Conservation (phyloP, 2,797 vertebrate genomes). For the Amphiprion clarkii region DNA sequence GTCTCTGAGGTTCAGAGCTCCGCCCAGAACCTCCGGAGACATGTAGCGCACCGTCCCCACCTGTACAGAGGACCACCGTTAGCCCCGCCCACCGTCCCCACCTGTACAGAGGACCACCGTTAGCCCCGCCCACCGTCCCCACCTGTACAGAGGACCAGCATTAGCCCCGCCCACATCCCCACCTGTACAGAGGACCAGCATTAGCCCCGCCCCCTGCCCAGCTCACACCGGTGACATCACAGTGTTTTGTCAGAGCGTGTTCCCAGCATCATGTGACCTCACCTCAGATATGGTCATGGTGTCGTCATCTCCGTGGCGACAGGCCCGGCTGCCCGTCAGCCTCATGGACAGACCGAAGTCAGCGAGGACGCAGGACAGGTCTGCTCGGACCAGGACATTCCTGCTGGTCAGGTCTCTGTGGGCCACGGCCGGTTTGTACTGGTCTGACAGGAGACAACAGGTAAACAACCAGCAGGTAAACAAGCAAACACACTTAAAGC, state of each 20-base stretch:
- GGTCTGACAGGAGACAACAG: constrained; percentile 79
- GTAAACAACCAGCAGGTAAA: no score
- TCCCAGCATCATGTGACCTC: background rate
- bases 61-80: constrained; percentile 68
- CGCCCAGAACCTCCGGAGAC: constrained; percentile 96
- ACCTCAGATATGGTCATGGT: constrained; percentile 96
- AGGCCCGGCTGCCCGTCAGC: constrained; percentile 89
- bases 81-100: no score
- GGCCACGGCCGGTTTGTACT: constrained; percentile 94
- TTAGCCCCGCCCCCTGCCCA: no score
- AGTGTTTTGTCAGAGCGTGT: no score
- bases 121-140: no score
- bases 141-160: no score
- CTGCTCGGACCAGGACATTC: constrained; percentile 93
- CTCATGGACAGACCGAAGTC: constrained; percentile 97
- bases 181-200: no score
- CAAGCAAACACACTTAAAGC: no score
- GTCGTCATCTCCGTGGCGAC: constrained; percentile 92
- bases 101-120: no score
- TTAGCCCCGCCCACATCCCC: no score
- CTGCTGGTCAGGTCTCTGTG: constrained; percentile 96
- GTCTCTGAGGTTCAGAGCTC: constrained; percentile 95
- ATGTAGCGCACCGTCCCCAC: constrained; percentile 97
- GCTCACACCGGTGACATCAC: background rate
- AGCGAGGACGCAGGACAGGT: constrained; percentile 92